These are phyloP conservation scores for Hyperoplus lanceolatus DNA, from an alignment of 2,797 vertebrate genomes.

Conservation along the genomic window DNA sequence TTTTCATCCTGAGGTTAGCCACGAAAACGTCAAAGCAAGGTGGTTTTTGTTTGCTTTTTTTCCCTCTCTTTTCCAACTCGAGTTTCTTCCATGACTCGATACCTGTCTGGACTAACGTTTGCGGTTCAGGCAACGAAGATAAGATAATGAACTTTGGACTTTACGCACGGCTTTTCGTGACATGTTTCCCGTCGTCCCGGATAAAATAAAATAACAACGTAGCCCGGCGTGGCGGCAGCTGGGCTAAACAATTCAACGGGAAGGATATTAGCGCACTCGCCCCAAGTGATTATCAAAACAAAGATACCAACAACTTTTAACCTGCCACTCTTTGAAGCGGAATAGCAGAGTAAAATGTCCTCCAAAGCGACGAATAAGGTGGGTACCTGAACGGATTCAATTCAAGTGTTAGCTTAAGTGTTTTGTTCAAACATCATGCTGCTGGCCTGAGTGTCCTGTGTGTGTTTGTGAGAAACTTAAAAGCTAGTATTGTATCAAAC, in stretches of 20 bases:
- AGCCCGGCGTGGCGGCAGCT: constrained; percentile 88
- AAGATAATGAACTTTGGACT: constrained; percentile 89
- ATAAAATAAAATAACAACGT: constrained; percentile 82
- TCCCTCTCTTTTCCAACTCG: neutral
- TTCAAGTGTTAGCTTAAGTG: constrained; percentile 17
- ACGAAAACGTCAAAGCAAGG: constrained; percentile 43
- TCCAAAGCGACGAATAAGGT: constrained; percentile 92
- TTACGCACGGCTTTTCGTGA: constrained; percentile 77
- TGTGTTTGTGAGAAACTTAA: constrained; percentile 4
- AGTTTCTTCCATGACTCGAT: constrained; percentile 62
- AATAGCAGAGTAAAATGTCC: constrained; percentile 90
- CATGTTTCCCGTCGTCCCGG: constrained; percentile 83
- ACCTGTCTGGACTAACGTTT: constrained; percentile 51
- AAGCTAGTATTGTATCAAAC: constrained; percentile 27
- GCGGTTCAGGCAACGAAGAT: constrained; percentile 63
- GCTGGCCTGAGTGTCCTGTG: constrained; percentile 37
- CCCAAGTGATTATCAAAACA: constrained; percentile 61
- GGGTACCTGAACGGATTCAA: constrained; percentile 73
- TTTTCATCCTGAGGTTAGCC: constrained; percentile 78
- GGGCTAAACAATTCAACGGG: constrained; percentile 74
- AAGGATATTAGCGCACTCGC: constrained; percentile 65
- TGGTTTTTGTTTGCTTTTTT: constrained; percentile 19
- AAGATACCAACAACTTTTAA: constrained; percentile 64
- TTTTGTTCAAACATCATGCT: neutral
- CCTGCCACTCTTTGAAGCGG: constrained; percentile 63